These are phyloP conservation scores for Myxocyprinus asiaticus DNA, from an alignment of 2,113 vertebrate genomes.

Conservation along the genomic window DNA sequence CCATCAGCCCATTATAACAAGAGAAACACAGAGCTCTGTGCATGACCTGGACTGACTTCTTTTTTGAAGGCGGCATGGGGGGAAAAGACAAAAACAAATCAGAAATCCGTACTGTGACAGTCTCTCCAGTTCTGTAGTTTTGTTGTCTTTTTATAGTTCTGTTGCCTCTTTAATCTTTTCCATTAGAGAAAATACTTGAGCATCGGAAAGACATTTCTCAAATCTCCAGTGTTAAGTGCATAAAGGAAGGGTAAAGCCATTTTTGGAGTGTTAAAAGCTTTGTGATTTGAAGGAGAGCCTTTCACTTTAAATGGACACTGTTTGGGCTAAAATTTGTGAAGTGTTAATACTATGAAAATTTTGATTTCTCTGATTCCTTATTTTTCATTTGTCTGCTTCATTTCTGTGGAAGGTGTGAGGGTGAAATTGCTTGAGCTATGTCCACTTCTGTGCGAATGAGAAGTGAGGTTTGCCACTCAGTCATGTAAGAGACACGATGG, in stretches of 20 bases:
- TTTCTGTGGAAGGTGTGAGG: constrained; percentile 54
- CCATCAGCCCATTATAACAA: constrained; percentile 29
- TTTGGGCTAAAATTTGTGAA: constrained; percentile 43
- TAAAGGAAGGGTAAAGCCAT: no score
- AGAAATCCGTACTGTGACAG: background rate
- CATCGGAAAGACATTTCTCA: background rate
- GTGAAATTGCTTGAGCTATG: constrained; percentile 55
- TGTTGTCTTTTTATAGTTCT: background rate
- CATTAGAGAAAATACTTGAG: constrained; percentile 7
- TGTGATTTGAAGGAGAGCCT: background rate
- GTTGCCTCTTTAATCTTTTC: background rate
- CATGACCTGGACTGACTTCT: constrained; percentile 14
- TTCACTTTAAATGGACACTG: constrained; percentile 1
- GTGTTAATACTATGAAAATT: constrained; percentile 40
- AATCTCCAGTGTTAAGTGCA: background rate
- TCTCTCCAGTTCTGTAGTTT: background rate
- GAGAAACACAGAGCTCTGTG: background rate
- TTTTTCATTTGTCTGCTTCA: constrained; percentile 36
- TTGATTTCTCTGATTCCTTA: constrained; percentile 1
- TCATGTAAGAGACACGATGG: constrained; percentile 1
- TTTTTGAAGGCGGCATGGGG: no score
- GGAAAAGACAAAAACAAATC: background rate
- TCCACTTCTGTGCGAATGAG: constrained; percentile 49
- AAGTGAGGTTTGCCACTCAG: constrained; percentile 27
- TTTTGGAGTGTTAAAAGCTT: background rate